Conservation (phyloP, 2,888 invertebrate genomes). For the Acleris literana region DNA sequence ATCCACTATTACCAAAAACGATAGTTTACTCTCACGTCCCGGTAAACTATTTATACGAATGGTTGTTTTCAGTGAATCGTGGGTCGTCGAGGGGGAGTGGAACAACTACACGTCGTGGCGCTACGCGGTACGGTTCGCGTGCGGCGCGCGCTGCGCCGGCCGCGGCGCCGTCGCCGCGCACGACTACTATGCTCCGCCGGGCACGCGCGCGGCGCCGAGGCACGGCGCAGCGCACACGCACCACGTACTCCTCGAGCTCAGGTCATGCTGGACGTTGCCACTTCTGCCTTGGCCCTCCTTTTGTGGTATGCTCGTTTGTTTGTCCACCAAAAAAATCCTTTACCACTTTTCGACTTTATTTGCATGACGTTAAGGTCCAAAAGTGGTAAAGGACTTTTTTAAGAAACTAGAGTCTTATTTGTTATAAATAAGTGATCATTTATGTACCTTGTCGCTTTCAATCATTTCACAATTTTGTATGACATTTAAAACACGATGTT, state of each 20-base stretch:
- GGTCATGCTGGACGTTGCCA: slow-evolving; percentile 1
- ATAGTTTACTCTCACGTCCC: no score
- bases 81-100: slow-evolving; percentile 56
- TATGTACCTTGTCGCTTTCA: no score
- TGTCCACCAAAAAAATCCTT: no score
- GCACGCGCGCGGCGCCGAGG: background rate
- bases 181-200: background rate
- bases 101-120: slow-evolving; percentile 61
- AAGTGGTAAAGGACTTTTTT: no score
- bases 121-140: slow-evolving; percentile 54
- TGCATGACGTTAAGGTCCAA: no score
- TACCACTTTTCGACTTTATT: no score
- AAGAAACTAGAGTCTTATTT: background rate
- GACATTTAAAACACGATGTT: no score
- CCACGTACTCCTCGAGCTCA: background rate
- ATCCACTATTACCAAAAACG: no score
- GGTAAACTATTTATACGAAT: background rate
- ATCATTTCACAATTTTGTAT: no score
- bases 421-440: no score
- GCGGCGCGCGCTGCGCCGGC: slow-evolving; percentile 57
- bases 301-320: background rate
- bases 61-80: slow-evolving; percentile 47
- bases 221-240: slow-evolving; percentile 6
- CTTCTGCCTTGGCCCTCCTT: slow-evolving; percentile 9
- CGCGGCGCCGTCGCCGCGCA: slow-evolving; percentile 18